Conservation (phyloP, 2,797 vertebrate species). For the Enteromius viviparus region DNA sequence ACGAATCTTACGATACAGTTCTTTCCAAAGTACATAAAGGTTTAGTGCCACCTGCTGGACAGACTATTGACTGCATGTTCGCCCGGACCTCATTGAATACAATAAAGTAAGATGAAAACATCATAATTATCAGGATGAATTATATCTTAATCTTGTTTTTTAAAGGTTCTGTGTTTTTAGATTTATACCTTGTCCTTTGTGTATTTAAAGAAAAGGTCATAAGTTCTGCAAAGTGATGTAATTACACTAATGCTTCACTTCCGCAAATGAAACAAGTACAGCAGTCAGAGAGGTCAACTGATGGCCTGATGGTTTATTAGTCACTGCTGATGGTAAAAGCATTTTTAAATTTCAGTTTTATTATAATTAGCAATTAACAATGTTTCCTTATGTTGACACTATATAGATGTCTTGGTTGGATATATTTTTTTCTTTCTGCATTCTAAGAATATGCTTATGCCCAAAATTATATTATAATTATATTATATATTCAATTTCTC, state of each 20-base stretch:
- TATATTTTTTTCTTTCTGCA: not conserved
- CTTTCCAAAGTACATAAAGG: not conserved
- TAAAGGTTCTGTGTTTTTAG: not conserved
- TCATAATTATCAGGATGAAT: not conserved
- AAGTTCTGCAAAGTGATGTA: not conserved
- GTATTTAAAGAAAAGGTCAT: not conserved
- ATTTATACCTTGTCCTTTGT: not conserved
- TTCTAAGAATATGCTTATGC: not conserved
- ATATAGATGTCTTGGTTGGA: not conserved
- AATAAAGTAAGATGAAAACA: not conserved
- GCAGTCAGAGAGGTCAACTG: not conserved
- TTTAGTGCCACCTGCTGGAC: conserved; percentile 24
- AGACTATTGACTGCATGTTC: not conserved
- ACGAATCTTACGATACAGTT: not conserved
- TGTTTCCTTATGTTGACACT: not conserved
- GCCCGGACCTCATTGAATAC: too few relatives aligned
- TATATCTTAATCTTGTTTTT: too few relatives aligned
- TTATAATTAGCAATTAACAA: not conserved
- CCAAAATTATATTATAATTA: not conserved
- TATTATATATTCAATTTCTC: not conserved
- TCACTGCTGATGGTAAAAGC: not conserved
- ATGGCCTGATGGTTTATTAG: not conserved
- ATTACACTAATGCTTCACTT: not conserved
- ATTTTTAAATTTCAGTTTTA: not conserved
- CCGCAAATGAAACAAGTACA: not conserved